Base-by-base conservation (phyloP, 2,888 invertebrate genomes). In the Yponomeuta evonymella region DNA sequence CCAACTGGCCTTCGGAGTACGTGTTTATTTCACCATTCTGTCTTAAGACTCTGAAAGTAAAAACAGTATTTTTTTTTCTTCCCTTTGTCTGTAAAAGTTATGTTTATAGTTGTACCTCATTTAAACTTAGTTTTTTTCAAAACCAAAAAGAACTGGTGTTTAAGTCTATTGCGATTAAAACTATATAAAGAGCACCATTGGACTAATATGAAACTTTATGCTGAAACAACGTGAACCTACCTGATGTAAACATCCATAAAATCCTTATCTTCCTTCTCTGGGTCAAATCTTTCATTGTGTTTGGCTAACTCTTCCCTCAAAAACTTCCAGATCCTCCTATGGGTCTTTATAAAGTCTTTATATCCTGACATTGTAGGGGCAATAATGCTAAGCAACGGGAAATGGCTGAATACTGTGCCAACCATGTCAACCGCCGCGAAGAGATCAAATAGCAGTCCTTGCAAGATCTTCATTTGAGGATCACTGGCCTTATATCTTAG, bases 351-450 rank as follows among this genome's bases (percentile, higher is more conserved):
- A 76, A 96, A 97, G 10, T 94, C 87, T 74, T 93, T 95, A 79
- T 97, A 97, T 0, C 97, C 97, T 0, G 96, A 97, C 70, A 93
- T 87, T 67, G 95, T 94, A 0, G 97, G 97, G 0, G 96, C 96
- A 15, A 97, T 79, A 72, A 94, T 93, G 62, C 94, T 92, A 64
- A 96, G 87, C 67, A 96, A 86, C 0, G 97, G 97, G 78, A 96
- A 97, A 76, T 97, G 96, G 75, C 96, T 95, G 81, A 97, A 97
- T 0, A 95, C 85, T 0, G 96, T 93, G 0, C 97, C 97, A 2
- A 96, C 95, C 96, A 97, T 97, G 75, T 97, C 96, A 4, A 97
- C 93, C 33, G 95, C 94, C 64, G 94, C 93, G 74, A 97, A 94
- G 10, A 97, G 87, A 75, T 95, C 95, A 36, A 94, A 94, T 67